phyloP scores from a whole-genome alignment of 2,113 vertebrate genomes.

The Theropithecus gelada region DNA sequence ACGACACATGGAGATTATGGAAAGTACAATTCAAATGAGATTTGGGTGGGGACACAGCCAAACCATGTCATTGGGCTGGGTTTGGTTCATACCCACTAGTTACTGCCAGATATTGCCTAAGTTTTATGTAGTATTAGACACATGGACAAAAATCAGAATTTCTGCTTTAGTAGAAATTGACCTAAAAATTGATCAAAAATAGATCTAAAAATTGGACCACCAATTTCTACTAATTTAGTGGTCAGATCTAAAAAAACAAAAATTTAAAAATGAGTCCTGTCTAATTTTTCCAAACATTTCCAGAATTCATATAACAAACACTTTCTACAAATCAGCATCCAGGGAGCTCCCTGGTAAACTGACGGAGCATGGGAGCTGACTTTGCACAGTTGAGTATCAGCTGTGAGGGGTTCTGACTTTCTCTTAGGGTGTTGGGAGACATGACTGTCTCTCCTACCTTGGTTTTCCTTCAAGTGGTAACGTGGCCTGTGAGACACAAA shows the following conservation, averaged over 20 bases:
- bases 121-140: not conserved
- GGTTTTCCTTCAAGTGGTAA: not conserved
- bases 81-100: too few species aligned
- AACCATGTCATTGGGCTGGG: too few species aligned
- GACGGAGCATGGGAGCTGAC: too few species aligned
- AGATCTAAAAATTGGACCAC: too few species aligned
- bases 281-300: not conserved
- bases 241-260: not conserved
- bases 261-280: not conserved
- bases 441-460: not conserved
- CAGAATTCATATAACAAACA: rapidly evolving
- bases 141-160: not conserved
- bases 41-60: too few species aligned
- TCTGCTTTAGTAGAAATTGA: not conserved
- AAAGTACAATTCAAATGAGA: too few species aligned
- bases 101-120: not conserved
- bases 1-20: too few species aligned
- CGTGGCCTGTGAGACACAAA: rapidly evolving
- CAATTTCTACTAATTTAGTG: too few species aligned
- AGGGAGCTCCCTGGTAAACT: rapidly evolving
- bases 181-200: too few species aligned
- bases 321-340: not conserved
- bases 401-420: too few species aligned
- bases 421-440: not conserved
- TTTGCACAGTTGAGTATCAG: not conserved